These are phyloP conservation scores for Brenthis ino DNA, from an alignment of 2,888 invertebrate genomes.

Conservation along the genomic window DNA sequence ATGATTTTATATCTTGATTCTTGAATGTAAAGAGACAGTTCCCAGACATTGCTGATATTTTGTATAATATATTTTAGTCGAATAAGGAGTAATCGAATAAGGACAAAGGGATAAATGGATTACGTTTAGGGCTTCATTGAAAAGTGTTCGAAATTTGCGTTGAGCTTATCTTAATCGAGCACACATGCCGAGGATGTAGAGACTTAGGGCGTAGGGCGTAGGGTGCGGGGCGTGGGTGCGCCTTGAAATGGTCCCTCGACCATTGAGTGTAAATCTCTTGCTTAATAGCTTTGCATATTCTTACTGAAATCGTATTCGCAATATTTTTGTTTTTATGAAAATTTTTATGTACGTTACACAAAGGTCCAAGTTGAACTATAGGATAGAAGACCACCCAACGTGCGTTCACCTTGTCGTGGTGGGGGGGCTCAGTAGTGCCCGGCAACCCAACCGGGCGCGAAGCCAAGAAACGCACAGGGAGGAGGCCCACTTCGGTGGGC, in stretches of 20 bases:
- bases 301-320: too few relatives aligned
- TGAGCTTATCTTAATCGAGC: constrained; percentile 16
- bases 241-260: neutral
- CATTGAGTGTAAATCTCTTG: constrained; percentile 8
- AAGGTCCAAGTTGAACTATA: too few relatives aligned
- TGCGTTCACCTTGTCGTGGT: too few relatives aligned
- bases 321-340: too few relatives aligned
- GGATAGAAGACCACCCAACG: too few relatives aligned
- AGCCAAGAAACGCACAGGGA: too few relatives aligned
- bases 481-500: too few relatives aligned
- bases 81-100: neutral
- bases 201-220: neutral
- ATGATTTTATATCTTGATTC: too few relatives aligned
- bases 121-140: constrained; percentile 15
- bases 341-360: too few relatives aligned
- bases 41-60: neutral
- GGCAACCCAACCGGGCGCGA: too few relatives aligned
- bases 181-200: constrained; percentile 9
- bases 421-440: too few relatives aligned
- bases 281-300: neutral
- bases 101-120: constrained; percentile 12
- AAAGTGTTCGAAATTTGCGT: constrained; percentile 1
- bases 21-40: too few relatives aligned
- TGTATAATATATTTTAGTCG: neutral
- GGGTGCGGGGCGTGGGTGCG: neutral